Evolutionary conservation across 2,797 vertebrate genomes (phyloP).

Genomic region (Etheostoma perlongum): DNA sequence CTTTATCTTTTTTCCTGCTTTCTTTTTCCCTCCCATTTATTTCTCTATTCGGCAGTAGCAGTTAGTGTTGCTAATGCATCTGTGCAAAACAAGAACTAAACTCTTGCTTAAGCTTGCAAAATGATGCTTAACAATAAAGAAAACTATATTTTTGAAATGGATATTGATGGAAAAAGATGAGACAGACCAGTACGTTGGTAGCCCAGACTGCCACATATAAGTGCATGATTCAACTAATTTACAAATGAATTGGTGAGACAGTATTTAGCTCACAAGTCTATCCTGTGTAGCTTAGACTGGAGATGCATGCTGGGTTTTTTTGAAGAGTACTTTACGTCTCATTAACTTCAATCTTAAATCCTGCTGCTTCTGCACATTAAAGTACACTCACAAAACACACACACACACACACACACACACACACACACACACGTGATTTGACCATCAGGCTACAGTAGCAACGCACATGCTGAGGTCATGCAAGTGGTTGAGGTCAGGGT

Average conservation of each 20-base stretch:
- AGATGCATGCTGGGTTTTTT: slow-evolving; percentile 1
- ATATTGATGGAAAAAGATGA: slow-evolving; percentile 19
- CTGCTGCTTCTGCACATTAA: not conserved
- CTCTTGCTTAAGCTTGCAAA: no score
- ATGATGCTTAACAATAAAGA: not conserved
- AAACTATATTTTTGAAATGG: not conserved
- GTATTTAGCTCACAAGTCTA: slow-evolving; percentile 16
- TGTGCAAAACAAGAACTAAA: no score
- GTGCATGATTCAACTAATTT: not conserved
- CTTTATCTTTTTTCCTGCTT: no score
- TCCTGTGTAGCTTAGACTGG: slow-evolving; percentile 16
- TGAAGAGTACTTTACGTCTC: slow-evolving; percentile 9
- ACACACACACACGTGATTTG: slow-evolving; percentile 8
- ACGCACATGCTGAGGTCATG: slow-evolving; percentile 53
- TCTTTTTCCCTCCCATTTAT: no score
- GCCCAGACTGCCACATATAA: slow-evolving; percentile 27
- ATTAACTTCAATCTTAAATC: slow-evolving; percentile 3
- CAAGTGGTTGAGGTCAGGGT: slow-evolving; percentile 60
- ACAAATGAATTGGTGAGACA: slow-evolving; percentile 12
- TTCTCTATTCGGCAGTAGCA: no score
- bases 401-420: not conserved
- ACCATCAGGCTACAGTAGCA: slow-evolving; percentile 36
- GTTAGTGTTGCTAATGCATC: no score
- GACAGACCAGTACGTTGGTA: slow-evolving; percentile 13
- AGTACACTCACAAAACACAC: not conserved